Evolutionary conservation across 2,797 vertebrate species (phyloP), one percentile per base, ranked within the genome.

Genomic region (Heteromormyrus szaboi): DNA sequence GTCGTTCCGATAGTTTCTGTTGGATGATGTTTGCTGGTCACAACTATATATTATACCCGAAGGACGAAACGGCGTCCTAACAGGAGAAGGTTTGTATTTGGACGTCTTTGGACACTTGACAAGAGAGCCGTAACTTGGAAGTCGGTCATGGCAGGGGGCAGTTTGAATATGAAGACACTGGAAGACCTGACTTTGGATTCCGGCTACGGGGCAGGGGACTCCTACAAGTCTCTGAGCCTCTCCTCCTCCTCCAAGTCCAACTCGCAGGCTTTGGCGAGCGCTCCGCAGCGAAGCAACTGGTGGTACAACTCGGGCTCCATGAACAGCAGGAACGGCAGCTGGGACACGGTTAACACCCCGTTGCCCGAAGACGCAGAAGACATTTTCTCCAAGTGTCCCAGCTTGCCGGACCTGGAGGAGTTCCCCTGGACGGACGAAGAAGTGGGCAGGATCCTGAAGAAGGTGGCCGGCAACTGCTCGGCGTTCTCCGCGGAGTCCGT

Each of bases 131-230:
- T 25, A 54, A 85, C n/a, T 44, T 12, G 11, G 12, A 41, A 17
- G 79, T 72, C 19, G 56, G 76, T 91, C 92, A 95, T 96, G 96
- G 95, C 96, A 92, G 97, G 97, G 93, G 95, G 95, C 93, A 96
- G 93, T 91, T 90, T 95, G 12, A 93, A 96, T 76, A 91, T 96
- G 92, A 98, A 97, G 94, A 96, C 96, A 76, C 93, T 97, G 94
- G 97, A 98, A 94, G 97, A 97, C 93, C 93, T 98, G 90, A 98
- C 96, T 87, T 89, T 98, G 94, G 98, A 99, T 93, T 97, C 97
- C 41, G 98, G 97, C 33, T 98, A 97, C 95, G 97, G 96, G 89
- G 96, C 97, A 89, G 97, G 95, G 85, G 97, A 97, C 90, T 97
- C 96, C 37, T 97, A 96, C 93, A 94, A 95, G 89, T 98, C 98